These are phyloP conservation scores for Spisula solida DNA, from an alignment of 2,888 invertebrate genomes.

Conservation along the genomic window DNA sequence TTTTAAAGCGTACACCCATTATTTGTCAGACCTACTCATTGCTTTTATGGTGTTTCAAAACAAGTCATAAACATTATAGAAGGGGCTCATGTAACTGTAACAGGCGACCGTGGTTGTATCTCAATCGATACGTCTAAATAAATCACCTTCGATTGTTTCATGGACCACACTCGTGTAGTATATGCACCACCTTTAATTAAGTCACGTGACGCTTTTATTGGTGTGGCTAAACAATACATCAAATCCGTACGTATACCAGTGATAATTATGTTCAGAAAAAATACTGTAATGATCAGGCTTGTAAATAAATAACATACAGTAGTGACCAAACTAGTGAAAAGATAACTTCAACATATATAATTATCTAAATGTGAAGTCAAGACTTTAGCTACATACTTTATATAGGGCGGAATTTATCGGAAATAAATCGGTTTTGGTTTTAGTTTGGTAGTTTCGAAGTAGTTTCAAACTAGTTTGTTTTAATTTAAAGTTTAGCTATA, in stretches of 20 bases:
- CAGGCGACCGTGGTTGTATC: background rate
- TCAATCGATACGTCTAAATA: background rate
- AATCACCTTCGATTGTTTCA: background rate
- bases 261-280: too few relatives aligned
- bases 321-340: too few relatives aligned
- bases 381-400: too few relatives aligned
- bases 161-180: background rate
- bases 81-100: background rate
- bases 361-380: too few relatives aligned
- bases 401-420: too few relatives aligned
- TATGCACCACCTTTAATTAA: constrained; percentile 16
- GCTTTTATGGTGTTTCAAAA: background rate
- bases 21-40: background rate
- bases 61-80: background rate
- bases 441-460: too few relatives aligned
- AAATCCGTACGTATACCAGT: background rate
- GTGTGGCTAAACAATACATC: constrained; percentile 12
- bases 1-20: background rate
- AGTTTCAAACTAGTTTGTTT: too few relatives aligned
- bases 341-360: too few relatives aligned
- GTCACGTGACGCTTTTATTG: background rate
- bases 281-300: too few relatives aligned
- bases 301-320: too few relatives aligned
- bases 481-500: too few relatives aligned
- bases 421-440: too few relatives aligned